These are phyloP conservation scores for Rhinichthys osculus DNA, from an alignment of 2,797 vertebrate species.

Conservation along the genomic window DNA sequence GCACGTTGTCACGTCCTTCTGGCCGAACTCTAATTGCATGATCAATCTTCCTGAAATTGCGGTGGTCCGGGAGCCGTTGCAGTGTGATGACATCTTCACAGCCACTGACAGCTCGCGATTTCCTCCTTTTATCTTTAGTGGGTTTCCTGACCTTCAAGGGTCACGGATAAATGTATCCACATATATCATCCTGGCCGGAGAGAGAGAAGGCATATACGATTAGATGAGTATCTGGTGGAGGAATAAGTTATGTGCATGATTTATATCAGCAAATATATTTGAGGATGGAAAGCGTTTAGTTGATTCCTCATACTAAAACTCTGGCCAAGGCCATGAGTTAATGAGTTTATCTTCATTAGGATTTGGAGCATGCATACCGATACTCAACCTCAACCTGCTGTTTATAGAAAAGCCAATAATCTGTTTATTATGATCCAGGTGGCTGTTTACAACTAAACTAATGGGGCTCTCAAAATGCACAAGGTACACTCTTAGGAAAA, in stretches of 20 bases:
- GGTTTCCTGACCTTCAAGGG: conserved; percentile 68
- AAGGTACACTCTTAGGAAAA: neutral
- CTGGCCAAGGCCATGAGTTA: conserved; percentile 68
- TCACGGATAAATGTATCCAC: conserved; percentile 67
- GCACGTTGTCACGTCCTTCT: conserved; percentile 56
- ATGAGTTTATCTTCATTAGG: conserved; percentile 69
- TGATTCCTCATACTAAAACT: conserved; percentile 58
- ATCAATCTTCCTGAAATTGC: conserved; percentile 78
- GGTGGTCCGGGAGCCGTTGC: conserved; percentile 62
- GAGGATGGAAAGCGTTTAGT: neutral
- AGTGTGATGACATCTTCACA: conserved; percentile 19
- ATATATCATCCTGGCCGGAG: conserved; percentile 63
- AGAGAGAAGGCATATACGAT: conserved; percentile 37
- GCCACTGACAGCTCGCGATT: conserved; percentile 67
- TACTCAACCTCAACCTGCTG: conserved; percentile 67
- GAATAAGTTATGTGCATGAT: conserved; percentile 1
- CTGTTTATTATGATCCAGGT: conserved; percentile 73
- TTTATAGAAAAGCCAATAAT: conserved; percentile 67
- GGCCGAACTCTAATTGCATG: conserved; percentile 75
- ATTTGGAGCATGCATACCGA: conserved; percentile 61
- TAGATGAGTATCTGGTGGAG: neutral
- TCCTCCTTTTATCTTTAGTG: conserved; percentile 60
- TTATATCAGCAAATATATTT: conserved; percentile 14
- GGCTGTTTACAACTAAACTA: conserved; percentile 40
- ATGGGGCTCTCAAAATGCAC: neutral